Base-by-base conservation (phyloP, 2,888 invertebrate species). In the Agelastica alni region DNA sequence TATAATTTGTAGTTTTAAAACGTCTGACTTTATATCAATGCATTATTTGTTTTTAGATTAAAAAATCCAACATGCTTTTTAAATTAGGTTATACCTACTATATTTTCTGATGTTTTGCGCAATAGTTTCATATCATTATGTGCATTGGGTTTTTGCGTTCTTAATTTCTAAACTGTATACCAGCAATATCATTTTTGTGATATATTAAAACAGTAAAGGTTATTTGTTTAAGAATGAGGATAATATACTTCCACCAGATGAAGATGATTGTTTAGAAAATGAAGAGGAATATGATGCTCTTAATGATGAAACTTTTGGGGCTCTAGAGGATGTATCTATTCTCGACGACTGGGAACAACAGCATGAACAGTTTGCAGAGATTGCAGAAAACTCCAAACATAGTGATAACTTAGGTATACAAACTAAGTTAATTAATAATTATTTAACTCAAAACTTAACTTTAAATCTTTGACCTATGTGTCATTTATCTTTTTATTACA, bases 291-390 rank as follows among this genome's bases (percentile, higher is more conserved):
- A 93, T 76, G 93, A 95, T 79, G 93, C 93, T 1, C 83, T 93
- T 60, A 95, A 95, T 68, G 91, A 94, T 77, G 94, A 94, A 77
- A 95, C 95, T 0, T 95, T 95, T 75, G 94, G 94, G 17, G 85
- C 86, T 45, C 87, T 85, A 61, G 86, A 86, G 70, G 80, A 85
- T 65, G 60, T 61, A 9, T 63, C 67, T 7, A 66, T 58, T 34
- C 71, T 77, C 56, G 85, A 84, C 10, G 88, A 88, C 70, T 88
- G 88, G 88, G 88, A 88, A 69, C 81, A 85, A 64, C 85, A 84
- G 61, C 88, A 88, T 73, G 87, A 88, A 70, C 84, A 85, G 69
- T 78, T 85, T 63, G 85, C 87, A 4, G 82, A 81, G 65, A 77
- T 83, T 51, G 79, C 82, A n/a, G 83, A 83, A 63, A 79, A 77